Evolutionary conservation across 2,888 invertebrate species (phyloP), one percentile per base, ranked within the genome.

Genomic region (Suillia variegata): DNA sequence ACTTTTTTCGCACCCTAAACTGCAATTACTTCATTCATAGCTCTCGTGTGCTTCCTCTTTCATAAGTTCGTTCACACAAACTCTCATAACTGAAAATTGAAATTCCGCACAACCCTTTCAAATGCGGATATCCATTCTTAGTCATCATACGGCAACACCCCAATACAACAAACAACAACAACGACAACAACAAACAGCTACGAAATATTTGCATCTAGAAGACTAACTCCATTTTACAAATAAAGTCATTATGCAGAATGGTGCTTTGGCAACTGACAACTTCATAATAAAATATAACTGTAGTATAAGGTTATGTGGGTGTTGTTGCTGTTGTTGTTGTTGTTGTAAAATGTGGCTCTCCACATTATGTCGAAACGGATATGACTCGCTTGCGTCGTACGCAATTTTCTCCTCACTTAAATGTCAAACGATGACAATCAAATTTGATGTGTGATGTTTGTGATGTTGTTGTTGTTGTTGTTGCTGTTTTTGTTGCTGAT

Each of bases 341-440:
- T 38, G 38, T n/a, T 38, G 13, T 15, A n/a, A n/a, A n/a, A n/a
- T 49, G 15, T 47, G 26, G 31, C 52, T n/a, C n/a, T n/a, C 45
- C 18, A 17, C 45, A 18, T 17, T 12, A 18, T 45, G 45, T 20
- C 45, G 18, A 38, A 45, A 45, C 17, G 45, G 18, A 45, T 17
- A 45, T 18, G 45, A 20, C 5, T 17, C 17, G 18, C 17, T 18
- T 45, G 26, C 26, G 6, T 12, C 31, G 26, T 18, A 52, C 26
- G 34, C 22, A 56, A 34, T 49, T 56, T 49, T 49, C 49, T 49
- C 49, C 34, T 24, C 56, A 56, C 56, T 56, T 56, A 50, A 50
- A 56, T 50, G 50, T 50, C 49, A 56, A 56, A 50, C 38, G 50
- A 50, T 56, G 50, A 56, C 56, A 56, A 56, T 56, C 50, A 50